phyloP scores from a whole-genome alignment of 2,113 vertebrate genomes.

The Perca schrenkii region DNA sequence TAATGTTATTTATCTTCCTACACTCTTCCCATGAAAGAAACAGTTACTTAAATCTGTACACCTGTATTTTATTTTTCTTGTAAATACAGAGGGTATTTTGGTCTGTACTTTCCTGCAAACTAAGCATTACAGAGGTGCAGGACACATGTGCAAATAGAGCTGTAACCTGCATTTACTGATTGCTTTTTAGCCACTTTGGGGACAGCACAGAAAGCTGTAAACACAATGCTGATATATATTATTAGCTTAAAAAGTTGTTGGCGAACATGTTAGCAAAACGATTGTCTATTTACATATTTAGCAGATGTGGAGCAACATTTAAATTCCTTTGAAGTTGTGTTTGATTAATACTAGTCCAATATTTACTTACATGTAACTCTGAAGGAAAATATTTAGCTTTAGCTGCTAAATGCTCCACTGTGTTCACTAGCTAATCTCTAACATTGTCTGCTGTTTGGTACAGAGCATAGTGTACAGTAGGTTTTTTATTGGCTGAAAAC shows the following conservation, averaged over 20 bases:
- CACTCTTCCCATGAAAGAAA: conserved; percentile 5
- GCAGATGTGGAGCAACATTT: not conserved
- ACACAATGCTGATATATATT: not conserved
- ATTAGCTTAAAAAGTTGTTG: conserved; percentile 8
- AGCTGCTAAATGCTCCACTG: not conserved
- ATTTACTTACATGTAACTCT: not conserved
- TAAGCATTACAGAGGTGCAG: conserved; percentile 19
- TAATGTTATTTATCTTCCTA: not conserved
- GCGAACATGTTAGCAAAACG: not conserved
- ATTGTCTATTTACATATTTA: not conserved
- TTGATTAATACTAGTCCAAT: not conserved
- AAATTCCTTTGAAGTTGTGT: not conserved
- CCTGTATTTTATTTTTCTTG: conserved; percentile 8
- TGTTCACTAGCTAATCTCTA: not conserved
- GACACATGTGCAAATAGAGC: not conserved
- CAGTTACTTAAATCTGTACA: not conserved
- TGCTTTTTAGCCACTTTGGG: not conserved
- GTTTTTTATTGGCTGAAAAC: not conserved
- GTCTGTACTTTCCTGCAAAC: conserved; percentile 38
- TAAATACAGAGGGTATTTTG: conserved; percentile 42
- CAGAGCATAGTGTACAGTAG: not conserved
- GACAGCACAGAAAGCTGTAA: not conserved
- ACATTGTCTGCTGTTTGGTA: not conserved
- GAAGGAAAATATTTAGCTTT: not conserved
- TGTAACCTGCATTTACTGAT: not conserved